phyloP scores from a whole-genome alignment of 2,113 vertebrate species.

The Ardeotis arabs region DNA sequence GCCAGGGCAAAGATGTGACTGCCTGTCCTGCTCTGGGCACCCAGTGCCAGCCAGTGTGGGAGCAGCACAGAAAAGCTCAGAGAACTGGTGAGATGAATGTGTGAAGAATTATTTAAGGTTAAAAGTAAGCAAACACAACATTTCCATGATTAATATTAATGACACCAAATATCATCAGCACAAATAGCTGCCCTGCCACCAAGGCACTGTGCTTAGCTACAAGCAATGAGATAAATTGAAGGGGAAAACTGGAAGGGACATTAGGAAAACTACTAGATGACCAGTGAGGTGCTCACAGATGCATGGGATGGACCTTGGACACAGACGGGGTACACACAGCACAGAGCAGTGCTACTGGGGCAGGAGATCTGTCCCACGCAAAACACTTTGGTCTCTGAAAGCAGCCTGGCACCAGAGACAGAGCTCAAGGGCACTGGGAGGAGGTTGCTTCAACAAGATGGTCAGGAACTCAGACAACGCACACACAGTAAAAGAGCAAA shows the following conservation, averaged over 20 bases:
- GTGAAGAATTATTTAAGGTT: neutral
- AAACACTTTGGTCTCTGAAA: accelerated
- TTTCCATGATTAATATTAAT: neutral
- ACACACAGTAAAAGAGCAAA: neutral
- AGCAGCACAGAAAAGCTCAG: neutral
- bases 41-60: accelerated
- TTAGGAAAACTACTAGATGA: neutral
- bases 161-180: neutral
- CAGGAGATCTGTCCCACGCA: neutral
- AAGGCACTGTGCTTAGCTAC: neutral
- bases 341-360: neutral
- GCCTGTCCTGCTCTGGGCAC: neutral
- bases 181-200: neutral
- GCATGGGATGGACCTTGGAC: neutral
- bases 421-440: neutral
- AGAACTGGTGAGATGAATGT: neutral
- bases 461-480: neutral
- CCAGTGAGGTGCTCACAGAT: neutral
- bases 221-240: neutral
- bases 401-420: neutral
- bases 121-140: neutral
- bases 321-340: accelerated
- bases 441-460: neutral
- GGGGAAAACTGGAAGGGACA: neutral
- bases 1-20: neutral